Evolutionary conservation across 2,797 vertebrate species (phyloP).

Genomic region (Tinamus major): DNA sequence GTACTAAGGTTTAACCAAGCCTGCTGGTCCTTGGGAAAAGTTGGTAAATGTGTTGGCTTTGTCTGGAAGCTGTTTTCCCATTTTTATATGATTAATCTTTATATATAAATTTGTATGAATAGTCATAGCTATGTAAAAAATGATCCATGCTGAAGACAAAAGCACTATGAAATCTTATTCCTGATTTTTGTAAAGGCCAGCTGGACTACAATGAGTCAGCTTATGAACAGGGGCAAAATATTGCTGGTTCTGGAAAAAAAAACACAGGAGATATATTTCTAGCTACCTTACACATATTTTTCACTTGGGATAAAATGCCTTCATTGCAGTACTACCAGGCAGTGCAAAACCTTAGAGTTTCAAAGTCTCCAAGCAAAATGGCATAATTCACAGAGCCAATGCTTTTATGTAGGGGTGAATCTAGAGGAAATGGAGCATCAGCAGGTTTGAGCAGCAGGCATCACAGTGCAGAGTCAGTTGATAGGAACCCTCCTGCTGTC

Average conservation of each 20-base stretch:
- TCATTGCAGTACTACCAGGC: neutral
- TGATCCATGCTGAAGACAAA: neutral
- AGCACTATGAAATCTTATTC: neutral
- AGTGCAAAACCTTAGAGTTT: neutral
- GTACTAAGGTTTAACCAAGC: neutral
- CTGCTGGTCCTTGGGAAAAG: neutral
- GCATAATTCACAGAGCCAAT: neutral
- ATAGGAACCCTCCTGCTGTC: neutral
- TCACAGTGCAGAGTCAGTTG: neutral
- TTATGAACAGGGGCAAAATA: neutral
- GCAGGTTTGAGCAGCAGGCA: neutral
- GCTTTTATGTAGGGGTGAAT: slow-evolving; percentile 17
- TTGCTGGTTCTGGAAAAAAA: neutral
- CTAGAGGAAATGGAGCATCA: neutral
- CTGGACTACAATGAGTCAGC: neutral
- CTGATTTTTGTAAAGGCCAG: neutral
- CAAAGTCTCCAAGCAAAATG: neutral
- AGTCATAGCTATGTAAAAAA: neutral
- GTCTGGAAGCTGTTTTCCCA: neutral
- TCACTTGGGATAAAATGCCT: neutral
- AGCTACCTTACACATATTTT: neutral
- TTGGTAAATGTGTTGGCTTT: neutral
- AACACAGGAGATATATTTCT: neutral
- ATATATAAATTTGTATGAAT: neutral
- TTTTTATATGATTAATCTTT: neutral